Conservation (phyloP, 2,888 invertebrate genomes). For the Drosophila yooni region DNA sequence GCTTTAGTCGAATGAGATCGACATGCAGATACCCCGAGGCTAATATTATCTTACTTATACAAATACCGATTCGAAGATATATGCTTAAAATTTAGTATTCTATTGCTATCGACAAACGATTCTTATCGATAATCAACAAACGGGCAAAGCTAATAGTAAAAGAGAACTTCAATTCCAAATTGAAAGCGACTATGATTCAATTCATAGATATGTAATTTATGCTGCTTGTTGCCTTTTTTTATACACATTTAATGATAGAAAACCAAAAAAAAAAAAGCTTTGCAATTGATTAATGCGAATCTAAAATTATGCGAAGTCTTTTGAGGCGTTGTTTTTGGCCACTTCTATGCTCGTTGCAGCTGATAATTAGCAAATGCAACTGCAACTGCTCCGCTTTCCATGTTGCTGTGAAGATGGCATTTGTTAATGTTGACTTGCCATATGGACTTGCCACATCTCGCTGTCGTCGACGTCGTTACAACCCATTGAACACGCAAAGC, state of each 20-base stretch:
- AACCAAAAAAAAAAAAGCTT: background rate
- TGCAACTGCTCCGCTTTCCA: slow-evolving; percentile 36
- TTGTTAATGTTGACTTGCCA: slow-evolving; percentile 48
- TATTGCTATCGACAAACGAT: background rate
- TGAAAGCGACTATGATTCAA: background rate
- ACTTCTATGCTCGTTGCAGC: slow-evolving; percentile 12
- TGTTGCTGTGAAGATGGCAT: slow-evolving; percentile 18
- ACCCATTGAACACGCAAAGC: slow-evolving; percentile 80
- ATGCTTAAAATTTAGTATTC: background rate
- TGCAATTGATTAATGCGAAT: background rate
- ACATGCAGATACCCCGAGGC: background rate
- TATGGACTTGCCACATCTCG: slow-evolving; percentile 57
- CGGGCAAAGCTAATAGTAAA: background rate
- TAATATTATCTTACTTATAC: background rate
- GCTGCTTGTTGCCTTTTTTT: background rate
- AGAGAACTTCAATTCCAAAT: background rate
- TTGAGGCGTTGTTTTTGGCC: background rate
- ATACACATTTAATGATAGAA: background rate
- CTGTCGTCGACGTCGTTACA: slow-evolving; percentile 59
- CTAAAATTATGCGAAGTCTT: background rate
- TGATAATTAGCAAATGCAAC: slow-evolving; percentile 40
- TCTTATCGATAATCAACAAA: background rate
- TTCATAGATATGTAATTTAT: background rate
- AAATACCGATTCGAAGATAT: background rate
- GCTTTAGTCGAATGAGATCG: background rate